Conservation (phyloP, 2,113 vertebrate species). For the Emydura subglobosa region DNA sequence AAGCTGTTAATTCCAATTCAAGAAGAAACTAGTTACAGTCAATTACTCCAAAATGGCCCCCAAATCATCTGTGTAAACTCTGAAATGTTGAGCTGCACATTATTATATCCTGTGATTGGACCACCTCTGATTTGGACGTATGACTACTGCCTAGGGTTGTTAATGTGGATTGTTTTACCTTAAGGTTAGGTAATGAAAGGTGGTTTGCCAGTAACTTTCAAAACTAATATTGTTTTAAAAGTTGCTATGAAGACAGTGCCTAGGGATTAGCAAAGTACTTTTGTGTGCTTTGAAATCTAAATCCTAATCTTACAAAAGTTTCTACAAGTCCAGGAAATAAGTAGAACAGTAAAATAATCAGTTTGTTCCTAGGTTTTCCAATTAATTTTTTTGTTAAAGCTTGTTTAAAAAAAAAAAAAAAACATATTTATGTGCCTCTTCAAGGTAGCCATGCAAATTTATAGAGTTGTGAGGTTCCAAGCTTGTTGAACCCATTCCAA, state of each 20-base stretch:
- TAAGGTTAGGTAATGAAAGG: rapidly evolving
- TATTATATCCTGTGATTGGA: rapidly evolving
- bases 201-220: neutral
- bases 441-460: neutral
- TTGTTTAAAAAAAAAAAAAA: neutral
- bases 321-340: neutral
- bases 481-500: neutral
- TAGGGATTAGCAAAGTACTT: neutral
- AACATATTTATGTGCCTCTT: neutral
- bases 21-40: neutral
- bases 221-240: neutral
- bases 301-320: neutral
- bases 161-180: neutral
- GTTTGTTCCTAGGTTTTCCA: neutral
- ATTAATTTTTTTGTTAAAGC: neutral
- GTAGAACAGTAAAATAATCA: neutral
- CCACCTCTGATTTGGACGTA: rapidly evolving
- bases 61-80: neutral
- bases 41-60: rapidly evolving
- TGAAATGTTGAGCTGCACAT: rapidly evolving
- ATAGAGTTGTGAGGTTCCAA: neutral
- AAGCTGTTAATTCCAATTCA: neutral
- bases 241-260: neutral
- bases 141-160: neutral
- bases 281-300: neutral